These are phyloP conservation scores for Diplosoma virens DNA, from an alignment of 23 tunicate species.

Conservation along the genomic window DNA sequence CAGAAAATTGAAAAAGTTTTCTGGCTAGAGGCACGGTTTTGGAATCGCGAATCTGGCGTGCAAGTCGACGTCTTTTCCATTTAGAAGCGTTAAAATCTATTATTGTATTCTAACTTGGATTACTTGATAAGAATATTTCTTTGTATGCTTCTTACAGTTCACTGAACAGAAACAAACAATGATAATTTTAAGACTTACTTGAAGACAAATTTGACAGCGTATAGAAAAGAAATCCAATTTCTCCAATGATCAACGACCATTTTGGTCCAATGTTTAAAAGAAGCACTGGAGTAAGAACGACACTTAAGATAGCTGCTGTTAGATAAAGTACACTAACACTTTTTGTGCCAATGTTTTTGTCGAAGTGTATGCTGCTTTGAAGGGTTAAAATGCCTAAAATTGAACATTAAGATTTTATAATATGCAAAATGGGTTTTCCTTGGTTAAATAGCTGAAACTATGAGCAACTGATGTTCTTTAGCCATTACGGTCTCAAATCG, in stretches of 20 bases:
- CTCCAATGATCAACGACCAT: constrained; percentile 47
- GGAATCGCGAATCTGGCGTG: too few species aligned
- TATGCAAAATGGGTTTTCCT: not conserved
- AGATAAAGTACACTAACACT: constrained; percentile 23
- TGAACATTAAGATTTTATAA: not conserved
- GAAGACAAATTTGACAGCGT: constrained; percentile 39
- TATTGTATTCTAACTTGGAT: too few species aligned
- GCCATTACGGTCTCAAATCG: too few species aligned
- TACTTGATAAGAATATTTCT: too few species aligned
- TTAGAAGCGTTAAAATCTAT: too few species aligned
- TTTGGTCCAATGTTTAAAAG: constrained; percentile 26
- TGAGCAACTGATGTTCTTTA: too few species aligned
- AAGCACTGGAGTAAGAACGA: constrained; percentile 19
- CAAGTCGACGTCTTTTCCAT: too few species aligned
- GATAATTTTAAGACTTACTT: constrained; percentile 27
- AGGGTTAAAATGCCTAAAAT: constrained; percentile 32
- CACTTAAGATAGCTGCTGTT: not conserved
- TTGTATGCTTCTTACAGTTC: too few species aligned
- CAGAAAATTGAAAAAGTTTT: too few species aligned
- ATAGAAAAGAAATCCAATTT: constrained; percentile 33
- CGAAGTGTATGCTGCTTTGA: constrained; percentile 47
- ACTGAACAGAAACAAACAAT: too few species aligned
- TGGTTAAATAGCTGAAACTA: not conserved
- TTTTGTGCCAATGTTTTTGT: constrained; percentile 16
- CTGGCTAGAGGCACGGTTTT: too few species aligned